A percentile compares a stretch with the other conserved stretches of the same genome.
phyloP scores from a whole-genome alignment of 2,797 vertebrate genomes.

The Argya squamiceps region DNA sequence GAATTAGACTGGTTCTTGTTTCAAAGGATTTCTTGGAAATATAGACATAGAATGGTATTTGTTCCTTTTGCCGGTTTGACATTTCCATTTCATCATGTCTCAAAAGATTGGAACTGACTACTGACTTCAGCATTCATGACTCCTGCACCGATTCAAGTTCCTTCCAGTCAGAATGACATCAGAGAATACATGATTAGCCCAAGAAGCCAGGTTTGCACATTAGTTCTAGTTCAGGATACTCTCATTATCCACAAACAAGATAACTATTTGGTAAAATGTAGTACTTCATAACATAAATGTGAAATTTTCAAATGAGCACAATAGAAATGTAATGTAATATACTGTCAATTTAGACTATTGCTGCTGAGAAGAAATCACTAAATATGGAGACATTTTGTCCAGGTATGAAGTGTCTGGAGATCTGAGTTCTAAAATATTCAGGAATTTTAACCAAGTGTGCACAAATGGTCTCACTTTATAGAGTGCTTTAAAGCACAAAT shows the following conservation, averaged over 20 bases:
- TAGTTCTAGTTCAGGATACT: background rate
- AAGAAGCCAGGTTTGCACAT: background rate
- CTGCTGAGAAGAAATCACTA: background rate
- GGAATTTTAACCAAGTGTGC: background rate
- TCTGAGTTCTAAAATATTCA: background rate
- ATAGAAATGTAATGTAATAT: background rate
- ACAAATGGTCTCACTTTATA: background rate
- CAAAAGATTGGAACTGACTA: background rate
- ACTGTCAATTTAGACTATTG: background rate
- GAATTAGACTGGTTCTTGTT: background rate
- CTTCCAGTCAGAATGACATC: background rate
- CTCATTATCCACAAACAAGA: background rate
- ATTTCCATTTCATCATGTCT: background rate
- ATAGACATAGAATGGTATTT: background rate
- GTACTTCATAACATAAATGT: background rate
- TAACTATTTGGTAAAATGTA: background rate
- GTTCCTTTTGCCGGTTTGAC: background rate
- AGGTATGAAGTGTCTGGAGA: background rate
- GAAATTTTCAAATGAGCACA: background rate
- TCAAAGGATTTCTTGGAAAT: background rate
- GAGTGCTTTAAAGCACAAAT: background rate
- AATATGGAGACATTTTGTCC: background rate
- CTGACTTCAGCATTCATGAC: background rate
- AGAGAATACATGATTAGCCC: background rate
- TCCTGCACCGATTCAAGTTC: background rate